Evolutionary conservation across 2,797 vertebrate genomes (phyloP).

Genomic region (Denticeps clupeoides): DNA sequence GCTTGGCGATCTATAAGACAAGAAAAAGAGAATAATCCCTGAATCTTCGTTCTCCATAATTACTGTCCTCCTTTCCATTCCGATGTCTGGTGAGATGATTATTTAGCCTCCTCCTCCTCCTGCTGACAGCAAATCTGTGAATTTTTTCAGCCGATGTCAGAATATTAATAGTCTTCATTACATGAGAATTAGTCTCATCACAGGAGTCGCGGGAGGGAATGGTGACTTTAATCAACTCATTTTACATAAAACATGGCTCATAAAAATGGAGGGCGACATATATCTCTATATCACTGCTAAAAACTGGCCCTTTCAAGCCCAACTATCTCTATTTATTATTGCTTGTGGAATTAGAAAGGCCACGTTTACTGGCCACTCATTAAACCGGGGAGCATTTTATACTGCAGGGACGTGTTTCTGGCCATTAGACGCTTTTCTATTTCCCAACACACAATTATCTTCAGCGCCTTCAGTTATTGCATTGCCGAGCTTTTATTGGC

Average conservation of each 20-base stretch:
- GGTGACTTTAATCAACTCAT: conserved; percentile 61
- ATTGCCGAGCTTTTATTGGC: conserved; percentile 50
- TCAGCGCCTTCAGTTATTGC: conserved; percentile 27
- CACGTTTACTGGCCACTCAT: conserved; percentile 18
- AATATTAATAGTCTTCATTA: conserved; percentile 68
- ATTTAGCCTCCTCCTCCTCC: conserved; percentile 40
- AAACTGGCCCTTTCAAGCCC: conserved; percentile 11
- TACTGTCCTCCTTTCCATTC: conserved; percentile 32
- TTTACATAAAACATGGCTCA: conserved; percentile 52
- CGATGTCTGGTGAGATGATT: conserved; percentile 36
- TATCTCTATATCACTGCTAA: no score
- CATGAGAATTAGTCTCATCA: conserved; percentile 58
- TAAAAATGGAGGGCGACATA: conserved; percentile 41
- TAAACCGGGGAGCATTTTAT: conserved; percentile 13
- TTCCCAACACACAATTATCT: conserved; percentile 27
- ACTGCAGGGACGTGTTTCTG: conserved; percentile 7
- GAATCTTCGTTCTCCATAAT: conserved; percentile 37
- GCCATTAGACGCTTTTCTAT: conserved; percentile 27
- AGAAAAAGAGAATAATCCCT: conserved; percentile 20
- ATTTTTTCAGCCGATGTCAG: conserved; percentile 47
- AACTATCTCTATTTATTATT: conserved; percentile 17
- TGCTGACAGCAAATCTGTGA: conserved; percentile 44
- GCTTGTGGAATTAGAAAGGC: conserved; percentile 22
- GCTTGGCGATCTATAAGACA: no score
- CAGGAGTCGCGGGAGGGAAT: conserved; percentile 48